phyloP scores from a whole-genome alignment of 2,113 vertebrate species.

The Oreotrochilus melanogaster region DNA sequence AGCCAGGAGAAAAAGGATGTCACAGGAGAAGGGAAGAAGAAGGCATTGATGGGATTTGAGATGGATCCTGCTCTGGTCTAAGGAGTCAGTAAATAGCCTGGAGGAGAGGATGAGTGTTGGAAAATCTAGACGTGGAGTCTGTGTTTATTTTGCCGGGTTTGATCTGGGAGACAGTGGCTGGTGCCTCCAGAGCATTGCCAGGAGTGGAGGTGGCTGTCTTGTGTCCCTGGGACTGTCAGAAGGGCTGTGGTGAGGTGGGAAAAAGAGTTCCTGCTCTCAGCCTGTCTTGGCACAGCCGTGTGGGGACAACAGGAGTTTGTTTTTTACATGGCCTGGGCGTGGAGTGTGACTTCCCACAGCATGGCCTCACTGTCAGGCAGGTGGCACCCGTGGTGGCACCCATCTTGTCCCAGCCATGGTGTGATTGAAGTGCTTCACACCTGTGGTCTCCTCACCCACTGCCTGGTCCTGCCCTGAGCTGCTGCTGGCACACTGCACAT shows the following conservation, averaged over 20 bases:
- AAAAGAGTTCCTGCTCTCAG: background rate
- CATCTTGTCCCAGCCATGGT: background rate
- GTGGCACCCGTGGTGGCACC: background rate
- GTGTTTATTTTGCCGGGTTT: background rate
- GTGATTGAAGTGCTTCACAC: background rate
- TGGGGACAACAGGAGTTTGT: background rate
- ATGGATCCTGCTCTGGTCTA: background rate
- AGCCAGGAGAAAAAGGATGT: background rate
- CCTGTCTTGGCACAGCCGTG: rapidly evolving
- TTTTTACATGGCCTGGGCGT: background rate
- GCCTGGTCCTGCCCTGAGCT: background rate
- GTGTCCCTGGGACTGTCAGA: background rate
- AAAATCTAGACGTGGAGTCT: background rate
- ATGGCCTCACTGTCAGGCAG: background rate
- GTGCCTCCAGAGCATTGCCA: background rate
- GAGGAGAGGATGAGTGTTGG: background rate
- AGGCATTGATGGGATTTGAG: background rate
- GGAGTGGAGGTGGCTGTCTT: background rate
- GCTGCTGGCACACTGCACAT: background rate
- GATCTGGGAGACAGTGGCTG: background rate
- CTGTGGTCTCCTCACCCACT: background rate
- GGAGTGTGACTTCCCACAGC: background rate
- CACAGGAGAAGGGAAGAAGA: background rate
- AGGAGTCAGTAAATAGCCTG: background rate
- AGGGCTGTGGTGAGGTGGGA: background rate